Conservation (phyloP, 2,113 vertebrate genomes). For the Chloropsis cyanopogon region DNA sequence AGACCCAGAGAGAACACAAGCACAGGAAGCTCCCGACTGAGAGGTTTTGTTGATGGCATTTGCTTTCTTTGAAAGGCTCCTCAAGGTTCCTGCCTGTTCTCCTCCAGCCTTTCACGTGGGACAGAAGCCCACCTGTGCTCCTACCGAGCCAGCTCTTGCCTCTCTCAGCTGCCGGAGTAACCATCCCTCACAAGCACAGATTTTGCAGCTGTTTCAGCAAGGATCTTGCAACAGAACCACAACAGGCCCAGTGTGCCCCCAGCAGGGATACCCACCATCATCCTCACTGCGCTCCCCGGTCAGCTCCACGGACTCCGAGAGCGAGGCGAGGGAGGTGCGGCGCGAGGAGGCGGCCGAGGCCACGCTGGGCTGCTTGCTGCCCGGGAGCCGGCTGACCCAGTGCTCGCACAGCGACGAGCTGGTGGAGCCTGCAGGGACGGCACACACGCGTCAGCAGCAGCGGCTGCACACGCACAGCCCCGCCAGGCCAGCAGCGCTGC, state of each 20-base stretch:
- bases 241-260: neutral
- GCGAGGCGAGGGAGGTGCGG: constrained; percentile 90
- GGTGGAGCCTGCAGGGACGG: constrained; percentile 83
- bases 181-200: accelerated
- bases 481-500: no score
- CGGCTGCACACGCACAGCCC: no score
- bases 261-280: constrained; percentile 78
- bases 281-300: constrained; percentile 89
- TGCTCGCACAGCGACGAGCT: constrained; percentile 97
- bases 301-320: constrained; percentile 92
- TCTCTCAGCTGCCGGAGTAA: neutral
- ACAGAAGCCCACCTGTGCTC: neutral
- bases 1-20: neutral
- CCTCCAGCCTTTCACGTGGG: neutral
- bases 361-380: constrained; percentile 91
- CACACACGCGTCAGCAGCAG: neutral
- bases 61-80: neutral
- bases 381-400: constrained; percentile 93
- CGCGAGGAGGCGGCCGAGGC: constrained; percentile 92
- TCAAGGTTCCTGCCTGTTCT: neutral
- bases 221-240: neutral
- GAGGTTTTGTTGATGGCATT: neutral
- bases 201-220: neutral
- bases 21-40: neutral
- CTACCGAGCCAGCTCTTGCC: neutral